Evolutionary conservation across 2,888 invertebrate genomes (phyloP), one percentile per base, ranked within the genome.

Genomic region (Cataglyphis albicans): DNA sequence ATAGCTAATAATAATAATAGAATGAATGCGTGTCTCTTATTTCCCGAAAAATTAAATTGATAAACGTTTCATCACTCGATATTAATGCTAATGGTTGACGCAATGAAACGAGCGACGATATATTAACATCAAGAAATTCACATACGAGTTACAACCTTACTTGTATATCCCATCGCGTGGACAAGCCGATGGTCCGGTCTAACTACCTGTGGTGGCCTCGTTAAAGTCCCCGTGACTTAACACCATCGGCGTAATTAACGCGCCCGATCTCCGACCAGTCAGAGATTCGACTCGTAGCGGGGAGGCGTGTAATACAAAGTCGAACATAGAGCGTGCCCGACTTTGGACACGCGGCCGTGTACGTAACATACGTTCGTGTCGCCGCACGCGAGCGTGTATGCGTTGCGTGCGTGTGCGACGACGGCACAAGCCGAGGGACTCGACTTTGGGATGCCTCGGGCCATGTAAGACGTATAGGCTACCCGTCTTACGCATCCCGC

Each of bases 401-500:
- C 25, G 12, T 52, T 3, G 72, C 73, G 72, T 68, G 70, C 55
- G 65, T 76, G 75, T 84, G 86, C 85, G 87, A 90, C 89, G 90
- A 87, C 86, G 83, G 80, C 57, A n/a, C 44, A 44, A 29, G 38
- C 57, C 83, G 83, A 84, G 86, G 87, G 76, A 67, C 85, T 86
- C 88, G 90, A 87, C 88, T 90, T 88, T 86, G 85, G 84, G 82
- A 59, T n/a, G 89, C 91, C 91, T 88, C 84, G 29, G 86, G 91
- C 89, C 89, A 90, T 87, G 90, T 85, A 91, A 91, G 91, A 91
- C 88, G 89, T 89, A 88, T 86, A 90, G 89, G 91, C 93, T 92
- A 80, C 93, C 91, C 57, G 91, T 91, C 83, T 93, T 93, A 93
- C 92, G 92, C 92, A 89, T 91, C 90, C 87, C 83, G 87, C 89